Base-by-base conservation (phyloP, 92 coral and sea anemone genomes). In the Nematostella vectensis region DNA sequence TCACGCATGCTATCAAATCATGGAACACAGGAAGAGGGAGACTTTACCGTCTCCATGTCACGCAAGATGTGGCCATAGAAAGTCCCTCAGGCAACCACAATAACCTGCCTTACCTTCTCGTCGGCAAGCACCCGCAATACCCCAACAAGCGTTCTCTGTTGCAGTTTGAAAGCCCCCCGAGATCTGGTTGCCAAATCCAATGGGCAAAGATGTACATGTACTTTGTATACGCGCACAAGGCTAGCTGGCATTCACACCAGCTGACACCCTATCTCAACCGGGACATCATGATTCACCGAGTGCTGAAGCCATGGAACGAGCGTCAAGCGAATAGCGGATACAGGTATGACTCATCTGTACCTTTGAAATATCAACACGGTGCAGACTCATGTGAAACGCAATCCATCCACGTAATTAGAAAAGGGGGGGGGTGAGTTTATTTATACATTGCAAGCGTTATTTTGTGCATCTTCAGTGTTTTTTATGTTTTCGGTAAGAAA, bases 91-190 rank as follows among this genome's bases (percentile, higher is more conserved):
- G 20, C 0, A 80, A 69, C 48, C 57, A n/a, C 57, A 69, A 80
- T 47, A n/a, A 29, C 51, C 65, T 61, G 2, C 60, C 11, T 31
- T 74, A 27, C 28, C 87, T 80, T 4, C 6, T 80, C 16, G 81
- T 80, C 1, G 81, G 67, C 16, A 49, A 19, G 29, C 83, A 69
- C 22, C 71, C 79, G 0, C 43, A 16, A 11, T 75, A 2, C 47
- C 88, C 79, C 15, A 71, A 71, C 59, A 80, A 82, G 48, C 78
- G 89, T 20, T 70, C 80, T 10, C 71, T 82, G 3, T 51, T 82
- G 19, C 74, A 63, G 52, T 82, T 82, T 70, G 80, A 67, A 57
- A 25, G 62, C 39, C 61, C 67, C 3, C 76, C 68, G 0, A 33
- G 38, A 6, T 4, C 1, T 8, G 19, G 3, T 30, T 76, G 84